A percentile compares a stretch with the other conserved stretches of the same genome.
phyloP scores from a whole-genome alignment of 2,113 vertebrate genomes.

The Psittacula cyanocephala region DNA sequence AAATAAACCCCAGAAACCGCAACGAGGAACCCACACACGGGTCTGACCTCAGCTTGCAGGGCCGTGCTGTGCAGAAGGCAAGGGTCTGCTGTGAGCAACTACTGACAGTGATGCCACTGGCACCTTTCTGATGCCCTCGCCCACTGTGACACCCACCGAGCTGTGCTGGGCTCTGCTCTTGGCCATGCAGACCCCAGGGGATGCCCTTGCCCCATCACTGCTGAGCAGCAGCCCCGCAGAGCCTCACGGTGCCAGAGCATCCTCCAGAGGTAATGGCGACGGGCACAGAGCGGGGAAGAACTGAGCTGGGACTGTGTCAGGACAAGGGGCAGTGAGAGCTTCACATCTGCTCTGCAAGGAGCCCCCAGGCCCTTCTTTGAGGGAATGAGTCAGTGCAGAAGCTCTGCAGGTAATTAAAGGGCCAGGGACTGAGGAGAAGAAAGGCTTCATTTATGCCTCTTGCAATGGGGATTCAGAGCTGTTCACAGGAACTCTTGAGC shows the following conservation, averaged over 20 bases:
- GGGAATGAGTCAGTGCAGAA: background rate
- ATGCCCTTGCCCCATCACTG: background rate
- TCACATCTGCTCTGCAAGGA: background rate
- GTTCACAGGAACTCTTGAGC: background rate
- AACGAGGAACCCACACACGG: rapidly evolving
- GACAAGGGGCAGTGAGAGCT: background rate
- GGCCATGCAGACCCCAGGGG: background rate
- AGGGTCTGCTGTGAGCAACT: background rate
- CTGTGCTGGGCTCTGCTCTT: background rate
- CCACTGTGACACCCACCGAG: background rate
- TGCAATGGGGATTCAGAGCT: background rate
- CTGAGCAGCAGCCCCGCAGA: background rate
- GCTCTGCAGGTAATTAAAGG: background rate
- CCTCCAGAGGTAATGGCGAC: rapidly evolving
- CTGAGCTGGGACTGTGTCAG: rapidly evolving
- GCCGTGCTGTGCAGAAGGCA: rapidly evolving
- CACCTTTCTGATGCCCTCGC: too few species aligned
- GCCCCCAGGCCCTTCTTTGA: background rate
- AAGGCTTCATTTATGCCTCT: background rate
- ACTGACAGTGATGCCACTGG: background rate
- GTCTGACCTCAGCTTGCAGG: rapidly evolving
- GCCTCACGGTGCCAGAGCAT: rapidly evolving
- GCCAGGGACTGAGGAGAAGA: background rate
- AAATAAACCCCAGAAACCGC: rapidly evolving
- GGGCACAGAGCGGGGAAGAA: background rate